Percentiles rank a stretch among this genome's conserved stretches.
Conservation (phyloP, 2,888 invertebrate species). For the Selenia dentaria region DNA sequence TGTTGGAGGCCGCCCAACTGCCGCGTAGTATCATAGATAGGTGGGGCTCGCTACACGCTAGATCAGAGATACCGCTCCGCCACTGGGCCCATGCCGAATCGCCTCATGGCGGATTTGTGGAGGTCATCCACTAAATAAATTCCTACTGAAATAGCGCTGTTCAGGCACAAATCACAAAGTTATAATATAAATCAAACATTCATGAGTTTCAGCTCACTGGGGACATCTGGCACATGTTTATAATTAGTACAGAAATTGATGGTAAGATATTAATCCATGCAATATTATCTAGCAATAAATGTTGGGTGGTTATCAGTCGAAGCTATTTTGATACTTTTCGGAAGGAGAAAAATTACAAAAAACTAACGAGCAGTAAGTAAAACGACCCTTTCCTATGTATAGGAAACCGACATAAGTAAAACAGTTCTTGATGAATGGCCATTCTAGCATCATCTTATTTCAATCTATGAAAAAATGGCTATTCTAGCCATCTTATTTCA, state of each 20-base stretch:
- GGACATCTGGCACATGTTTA: background rate
- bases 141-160: background rate
- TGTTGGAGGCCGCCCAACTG: slow-evolving; percentile 38
- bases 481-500: too few species aligned
- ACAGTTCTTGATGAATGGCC: too few species aligned
- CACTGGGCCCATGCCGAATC: slow-evolving; percentile 12
- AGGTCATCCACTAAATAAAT: slow-evolving; percentile 8
- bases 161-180: background rate
- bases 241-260: background rate
- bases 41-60: slow-evolving; percentile 11
- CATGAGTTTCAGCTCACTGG: background rate
- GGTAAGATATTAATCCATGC: background rate
- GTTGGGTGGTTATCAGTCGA: too few species aligned
- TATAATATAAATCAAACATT: background rate
- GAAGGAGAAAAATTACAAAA: too few species aligned
- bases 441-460: too few species aligned
- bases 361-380: too few species aligned
- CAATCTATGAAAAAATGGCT: too few species aligned
- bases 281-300: too few species aligned
- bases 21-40: slow-evolving; percentile 31
- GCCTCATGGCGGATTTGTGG: slow-evolving; percentile 7
- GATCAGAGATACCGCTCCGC: slow-evolving; percentile 7
- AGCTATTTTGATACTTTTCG: too few species aligned
- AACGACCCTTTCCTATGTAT: too few species aligned
- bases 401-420: too few species aligned